Evolutionary conservation across 2,888 invertebrate species (phyloP).

Genomic region (Drosophila leonis): DNA sequence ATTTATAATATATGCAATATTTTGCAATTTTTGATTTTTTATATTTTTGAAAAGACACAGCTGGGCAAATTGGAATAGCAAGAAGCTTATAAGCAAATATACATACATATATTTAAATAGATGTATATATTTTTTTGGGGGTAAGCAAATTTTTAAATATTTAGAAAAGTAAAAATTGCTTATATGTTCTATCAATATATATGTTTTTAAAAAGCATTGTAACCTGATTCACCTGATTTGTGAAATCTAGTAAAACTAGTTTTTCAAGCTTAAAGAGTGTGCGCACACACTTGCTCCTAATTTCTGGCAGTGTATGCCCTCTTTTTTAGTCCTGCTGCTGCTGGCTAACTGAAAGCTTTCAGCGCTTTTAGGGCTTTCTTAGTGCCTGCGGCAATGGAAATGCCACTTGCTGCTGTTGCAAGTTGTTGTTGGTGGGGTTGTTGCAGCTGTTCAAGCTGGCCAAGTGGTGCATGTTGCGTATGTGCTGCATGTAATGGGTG

Average conservation of each 20-base stretch:
- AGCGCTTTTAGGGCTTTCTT: constrained; percentile 56
- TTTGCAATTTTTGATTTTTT: not conserved
- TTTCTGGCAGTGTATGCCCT: constrained; percentile 2
- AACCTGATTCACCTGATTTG: too few species aligned
- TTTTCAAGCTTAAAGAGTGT: not conserved
- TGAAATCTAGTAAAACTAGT: too few species aligned
- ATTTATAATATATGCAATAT: not conserved
- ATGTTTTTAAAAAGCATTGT: too few species aligned
- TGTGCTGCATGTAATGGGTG: not conserved
- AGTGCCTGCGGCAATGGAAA: constrained; percentile 24
- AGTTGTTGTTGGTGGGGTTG: constrained; percentile 18
- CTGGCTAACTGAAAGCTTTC: constrained; percentile 57
- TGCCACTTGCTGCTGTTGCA: constrained; percentile 27
- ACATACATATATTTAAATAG: too few species aligned
- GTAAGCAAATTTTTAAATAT: too few species aligned
- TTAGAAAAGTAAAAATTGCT: too few species aligned
- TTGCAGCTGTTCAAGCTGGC: not conserved
- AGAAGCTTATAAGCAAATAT: too few species aligned
- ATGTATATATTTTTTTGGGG: too few species aligned
- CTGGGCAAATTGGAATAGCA: too few species aligned
- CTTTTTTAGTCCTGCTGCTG: constrained; percentile 3
- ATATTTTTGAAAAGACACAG: too few species aligned
- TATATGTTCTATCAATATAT: too few species aligned
- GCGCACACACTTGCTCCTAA: not conserved
- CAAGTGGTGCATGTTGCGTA: constrained; percentile 34